A percentile compares a stretch with the other conserved stretches of the same genome.
Evolutionary conservation across 1,140 invertebrate species (phyloP).

Genomic region (Brachionus paranguensis): DNA sequence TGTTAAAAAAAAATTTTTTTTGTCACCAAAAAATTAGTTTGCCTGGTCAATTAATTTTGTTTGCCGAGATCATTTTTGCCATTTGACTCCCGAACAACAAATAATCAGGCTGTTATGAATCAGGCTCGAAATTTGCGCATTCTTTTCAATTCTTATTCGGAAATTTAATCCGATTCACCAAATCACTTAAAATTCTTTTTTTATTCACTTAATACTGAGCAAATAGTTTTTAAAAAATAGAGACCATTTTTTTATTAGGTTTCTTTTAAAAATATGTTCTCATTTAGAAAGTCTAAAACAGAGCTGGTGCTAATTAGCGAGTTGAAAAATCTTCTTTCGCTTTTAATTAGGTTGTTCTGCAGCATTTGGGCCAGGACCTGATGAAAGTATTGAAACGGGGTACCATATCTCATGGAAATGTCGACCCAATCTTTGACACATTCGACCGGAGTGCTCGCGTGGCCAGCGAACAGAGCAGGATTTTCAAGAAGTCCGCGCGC

Average conservation of each 20-base stretch:
- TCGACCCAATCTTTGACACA: conserved; percentile 79
- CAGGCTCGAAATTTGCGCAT: not conserved
- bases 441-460: conserved; percentile 63
- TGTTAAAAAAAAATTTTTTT: not conserved
- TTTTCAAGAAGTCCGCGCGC: conserved; percentile 82
- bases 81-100: not conserved
- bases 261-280: conserved; percentile 48
- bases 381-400: conserved; percentile 75
- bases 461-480: conserved; percentile 75
- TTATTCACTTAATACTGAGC: conserved; percentile 6
- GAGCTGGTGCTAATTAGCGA: conserved; percentile 64
- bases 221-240: not conserved
- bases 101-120: not conserved
- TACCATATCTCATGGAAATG: conserved; percentile 60
- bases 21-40: not conserved
- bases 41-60: not conserved
- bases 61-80: not conserved
- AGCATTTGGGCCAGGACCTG: conserved; percentile 90
- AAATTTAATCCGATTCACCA: not conserved
- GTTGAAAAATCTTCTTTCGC: conserved; percentile 71
- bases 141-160: not conserved
- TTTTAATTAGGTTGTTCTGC: conserved; percentile 68
- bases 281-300: conserved; percentile 67
- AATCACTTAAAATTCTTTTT: conserved; percentile 9
- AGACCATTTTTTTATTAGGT: conserved; percentile 10